Evolutionary conservation across 2,113 vertebrate genomes (phyloP), one percentile per base, ranked within the genome.

Genomic region (Falcunculus frontatus): DNA sequence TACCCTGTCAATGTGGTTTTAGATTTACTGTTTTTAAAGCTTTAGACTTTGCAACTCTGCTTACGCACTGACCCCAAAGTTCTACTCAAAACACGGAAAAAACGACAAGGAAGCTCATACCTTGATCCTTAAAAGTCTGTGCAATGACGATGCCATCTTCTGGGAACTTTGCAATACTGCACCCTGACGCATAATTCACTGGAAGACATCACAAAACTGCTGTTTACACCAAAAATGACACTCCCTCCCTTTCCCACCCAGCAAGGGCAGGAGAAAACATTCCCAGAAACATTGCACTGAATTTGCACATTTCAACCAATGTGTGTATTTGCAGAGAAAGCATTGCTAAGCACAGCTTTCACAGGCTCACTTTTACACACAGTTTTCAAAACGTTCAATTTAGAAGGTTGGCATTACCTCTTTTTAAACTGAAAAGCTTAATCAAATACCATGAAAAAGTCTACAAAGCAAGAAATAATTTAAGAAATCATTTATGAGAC

Each of bases 141-240:
- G 99, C 98, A 55, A 99, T 99, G 84, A 99, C 99, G 19, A 99
- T 98, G 93, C 99, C 99, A 96, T 99, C 99, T 96, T 99, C 98
- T 92, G 99, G 99, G 95, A 99, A 99, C 19, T 98, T 99, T 3
- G 99, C 99, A 22, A 99, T 99, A 94, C 99, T 99, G 98, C 99
- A 99, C 21, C 99, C 99, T 1, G 99, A 99, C 2, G 99, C 99
- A 0, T 99, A 99, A 80, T 99, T 99, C 99, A 99, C 99, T 99
- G 84, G 84, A 84, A 97, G 73, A 90, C 26, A 94, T 10, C 69
- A 57, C 47, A 49, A 27, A 86, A 70, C 44, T 19, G 41, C 11
- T 16, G 62, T n/a, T 80, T 10, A 73, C 30, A 55, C 27, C 42
- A 35, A 70, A 76, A 76, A 32, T 3, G 2, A 80, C 11, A n/a